phyloP scores from a whole-genome alignment of 2,113 vertebrate genomes.

The Mustela lutreola region DNA sequence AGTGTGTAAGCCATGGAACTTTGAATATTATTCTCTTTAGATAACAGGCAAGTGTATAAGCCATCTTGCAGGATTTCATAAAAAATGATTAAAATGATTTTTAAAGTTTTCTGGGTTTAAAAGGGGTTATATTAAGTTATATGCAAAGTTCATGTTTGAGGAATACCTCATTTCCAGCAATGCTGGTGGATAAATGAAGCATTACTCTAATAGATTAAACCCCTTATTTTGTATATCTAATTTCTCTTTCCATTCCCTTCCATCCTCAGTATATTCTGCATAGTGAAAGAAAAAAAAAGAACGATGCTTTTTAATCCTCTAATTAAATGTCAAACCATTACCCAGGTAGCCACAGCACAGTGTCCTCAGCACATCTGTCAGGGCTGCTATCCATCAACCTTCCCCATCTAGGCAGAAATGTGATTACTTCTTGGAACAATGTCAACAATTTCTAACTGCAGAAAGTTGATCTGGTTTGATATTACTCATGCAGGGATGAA shows the following conservation, averaged over 20 bases:
- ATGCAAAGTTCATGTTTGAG: conserved; percentile 32
- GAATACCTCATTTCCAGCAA: conserved; percentile 42
- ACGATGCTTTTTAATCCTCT: conserved; percentile 69
- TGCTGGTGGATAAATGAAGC: conserved; percentile 19
- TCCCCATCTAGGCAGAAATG: conserved; percentile 70
- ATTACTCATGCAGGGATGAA: neutral
- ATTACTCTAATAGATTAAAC: conserved; percentile 35
- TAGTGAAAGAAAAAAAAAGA: conserved; percentile 67
- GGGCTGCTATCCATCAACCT: conserved; percentile 73
- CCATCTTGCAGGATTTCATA: neutral
- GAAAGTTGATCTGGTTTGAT: conserved; percentile 72
- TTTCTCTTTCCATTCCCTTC: neutral
- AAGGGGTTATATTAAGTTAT: conserved; percentile 34
- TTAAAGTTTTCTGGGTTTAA: conserved; percentile 18
- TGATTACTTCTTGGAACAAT: conserved; percentile 75
- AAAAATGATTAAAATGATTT: conserved; percentile 45
- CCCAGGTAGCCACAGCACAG: conserved; percentile 72
- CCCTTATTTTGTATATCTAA: neutral
- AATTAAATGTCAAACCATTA: conserved; percentile 78
- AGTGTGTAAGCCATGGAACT: neutral
- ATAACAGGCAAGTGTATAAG: neutral
- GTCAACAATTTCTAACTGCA: conserved; percentile 70
- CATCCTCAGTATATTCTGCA: neutral
- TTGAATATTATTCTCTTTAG: conserved; percentile 20
- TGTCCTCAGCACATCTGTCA: conserved; percentile 77